Percentiles rank a stretch among this genome's conserved stretches.
These are phyloP conservation scores for Coptodon rendalli DNA, from an alignment of 2,113 vertebrate species.

Conservation along the genomic window DNA sequence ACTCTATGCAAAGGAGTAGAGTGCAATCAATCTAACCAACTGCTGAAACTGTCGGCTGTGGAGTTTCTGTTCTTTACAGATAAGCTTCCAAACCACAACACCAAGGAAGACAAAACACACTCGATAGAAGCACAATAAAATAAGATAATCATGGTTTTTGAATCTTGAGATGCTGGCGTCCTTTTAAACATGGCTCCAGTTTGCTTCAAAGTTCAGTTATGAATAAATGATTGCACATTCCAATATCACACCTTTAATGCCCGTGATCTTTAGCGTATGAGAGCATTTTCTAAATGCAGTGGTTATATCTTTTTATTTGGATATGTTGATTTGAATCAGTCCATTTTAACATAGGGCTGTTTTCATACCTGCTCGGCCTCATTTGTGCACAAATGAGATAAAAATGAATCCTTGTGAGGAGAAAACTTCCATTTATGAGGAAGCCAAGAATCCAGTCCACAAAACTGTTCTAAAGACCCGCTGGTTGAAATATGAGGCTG, in stretches of 20 bases:
- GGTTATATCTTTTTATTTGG: not conserved
- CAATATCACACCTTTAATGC: not conserved
- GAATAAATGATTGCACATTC: not conserved
- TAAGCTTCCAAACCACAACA: accelerated
- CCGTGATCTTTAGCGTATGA: not conserved
- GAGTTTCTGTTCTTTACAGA: not conserved
- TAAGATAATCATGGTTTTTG: not conserved
- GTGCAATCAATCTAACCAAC: not conserved
- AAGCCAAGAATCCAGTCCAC: accelerated
- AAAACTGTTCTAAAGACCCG: not conserved
- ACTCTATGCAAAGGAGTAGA: not conserved
- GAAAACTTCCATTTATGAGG: not conserved
- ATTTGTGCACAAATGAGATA: not conserved
- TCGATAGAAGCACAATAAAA: not conserved
- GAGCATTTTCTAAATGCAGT: accelerated
- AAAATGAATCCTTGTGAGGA: not conserved
- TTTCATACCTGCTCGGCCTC: not conserved
- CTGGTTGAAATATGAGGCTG: not conserved
- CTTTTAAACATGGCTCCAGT: not conserved
- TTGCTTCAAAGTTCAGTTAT: not conserved
- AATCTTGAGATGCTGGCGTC: not conserved
- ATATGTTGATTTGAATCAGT: not conserved
- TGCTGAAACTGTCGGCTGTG: not conserved
- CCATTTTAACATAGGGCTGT: not conserved
- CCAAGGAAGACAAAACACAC: not conserved